Evolutionary conservation across 2,797 vertebrate genomes (phyloP).

Genomic region (Dendrocincla fuliginosa): DNA sequence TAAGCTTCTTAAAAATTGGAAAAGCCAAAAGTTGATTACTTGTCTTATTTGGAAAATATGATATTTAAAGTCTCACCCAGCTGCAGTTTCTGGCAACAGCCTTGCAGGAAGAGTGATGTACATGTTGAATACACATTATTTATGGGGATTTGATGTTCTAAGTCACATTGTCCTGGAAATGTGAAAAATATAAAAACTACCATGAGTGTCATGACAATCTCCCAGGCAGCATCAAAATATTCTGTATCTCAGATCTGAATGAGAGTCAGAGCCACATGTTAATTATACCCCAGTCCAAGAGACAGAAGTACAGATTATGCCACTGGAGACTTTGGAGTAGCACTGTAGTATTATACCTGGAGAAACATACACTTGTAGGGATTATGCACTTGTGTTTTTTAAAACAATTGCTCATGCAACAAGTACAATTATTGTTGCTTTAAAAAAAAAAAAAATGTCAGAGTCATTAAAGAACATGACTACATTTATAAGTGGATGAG

Average conservation of each 20-base stretch:
- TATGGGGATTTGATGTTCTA: not conserved
- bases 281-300: not conserved
- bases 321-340: not conserved
- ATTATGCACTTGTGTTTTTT: rapidly evolving
- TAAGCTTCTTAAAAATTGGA: not conserved
- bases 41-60: not conserved
- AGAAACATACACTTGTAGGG: not conserved
- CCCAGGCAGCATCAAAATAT: not conserved
- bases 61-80: not conserved
- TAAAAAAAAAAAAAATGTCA: not conserved
- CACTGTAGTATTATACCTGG: not conserved
- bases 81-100: not conserved
- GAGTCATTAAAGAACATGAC: not conserved
- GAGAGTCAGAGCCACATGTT: not conserved
- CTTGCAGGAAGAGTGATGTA: not conserved
- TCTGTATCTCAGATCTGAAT: not conserved
- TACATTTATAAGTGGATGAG: not conserved
- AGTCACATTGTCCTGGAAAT: not conserved
- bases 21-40: not conserved
- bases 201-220: not conserved
- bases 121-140: not conserved
- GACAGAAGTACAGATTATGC: rapidly evolving
- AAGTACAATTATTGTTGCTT: not conserved
- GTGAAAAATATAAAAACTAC: not conserved
- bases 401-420: not conserved